Evolutionary conservation across 2,888 invertebrate genomes (phyloP).

Genomic region (Octonoba sinensis): DNA sequence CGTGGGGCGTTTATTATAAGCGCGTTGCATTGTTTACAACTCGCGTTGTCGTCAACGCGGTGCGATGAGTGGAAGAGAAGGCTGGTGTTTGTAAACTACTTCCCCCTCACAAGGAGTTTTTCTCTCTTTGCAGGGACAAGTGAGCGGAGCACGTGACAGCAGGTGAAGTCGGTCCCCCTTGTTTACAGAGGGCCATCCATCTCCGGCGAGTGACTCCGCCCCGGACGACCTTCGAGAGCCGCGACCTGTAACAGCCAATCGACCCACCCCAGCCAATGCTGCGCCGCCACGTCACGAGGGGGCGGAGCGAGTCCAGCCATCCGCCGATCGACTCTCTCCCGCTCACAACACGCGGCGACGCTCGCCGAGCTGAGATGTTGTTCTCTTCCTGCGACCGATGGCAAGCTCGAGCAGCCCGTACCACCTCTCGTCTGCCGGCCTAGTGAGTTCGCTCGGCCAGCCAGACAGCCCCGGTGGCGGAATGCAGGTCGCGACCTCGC

Average conservation of each 20-base stretch:
- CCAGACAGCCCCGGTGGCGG: slow-evolving; percentile 68
- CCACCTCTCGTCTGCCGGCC: slow-evolving; percentile 78
- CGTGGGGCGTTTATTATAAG: no score
- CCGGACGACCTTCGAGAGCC: slow-evolving; percentile 39
- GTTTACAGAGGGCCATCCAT: slow-evolving; percentile 59
- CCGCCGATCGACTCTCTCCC: slow-evolving; percentile 22
- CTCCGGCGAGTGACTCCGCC: slow-evolving; percentile 31
- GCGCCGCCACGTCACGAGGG: slow-evolving; percentile 27
- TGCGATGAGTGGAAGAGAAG: no score
- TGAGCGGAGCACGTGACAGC: slow-evolving; percentile 50
- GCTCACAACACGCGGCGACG: slow-evolving; percentile 60
- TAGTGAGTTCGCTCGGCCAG: slow-evolving; percentile 75
- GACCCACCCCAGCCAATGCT: slow-evolving; percentile 33
- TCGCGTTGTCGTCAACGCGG: no score
- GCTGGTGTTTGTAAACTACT: no score
- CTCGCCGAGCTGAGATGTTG: slow-evolving; percentile 50
- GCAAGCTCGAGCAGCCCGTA: slow-evolving; percentile 84
- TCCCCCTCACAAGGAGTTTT: slow-evolving; percentile 14
- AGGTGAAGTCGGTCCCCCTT: slow-evolving; percentile 58
- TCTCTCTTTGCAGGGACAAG: slow-evolving; percentile 16
- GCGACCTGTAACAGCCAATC: slow-evolving; percentile 45
- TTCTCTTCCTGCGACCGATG: slow-evolving; percentile 79
- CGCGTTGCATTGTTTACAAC: no score
- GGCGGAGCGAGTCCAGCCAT: slow-evolving; percentile 16
- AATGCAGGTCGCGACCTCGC: slow-evolving; percentile 70